phyloP scores from a whole-genome alignment of 2,888 invertebrate genomes.

The Adineta ricciae region DNA sequence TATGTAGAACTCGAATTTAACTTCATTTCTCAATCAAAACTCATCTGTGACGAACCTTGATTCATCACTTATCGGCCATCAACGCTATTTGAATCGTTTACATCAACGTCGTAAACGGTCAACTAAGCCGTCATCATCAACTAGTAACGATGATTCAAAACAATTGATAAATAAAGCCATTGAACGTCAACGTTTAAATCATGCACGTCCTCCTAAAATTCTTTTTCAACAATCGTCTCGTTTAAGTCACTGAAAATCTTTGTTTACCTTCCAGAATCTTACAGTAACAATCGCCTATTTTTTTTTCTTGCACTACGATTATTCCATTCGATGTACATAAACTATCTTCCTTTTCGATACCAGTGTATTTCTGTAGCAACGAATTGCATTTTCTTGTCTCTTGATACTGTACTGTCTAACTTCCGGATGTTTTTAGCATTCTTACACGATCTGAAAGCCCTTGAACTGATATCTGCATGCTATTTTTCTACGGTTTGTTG shows the following conservation, averaged over 20 bases:
- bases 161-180: background rate
- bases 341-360: background rate
- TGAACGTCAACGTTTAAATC: background rate
- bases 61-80: background rate
- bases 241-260: background rate
- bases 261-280: background rate
- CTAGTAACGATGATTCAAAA: background rate
- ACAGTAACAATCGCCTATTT: background rate
- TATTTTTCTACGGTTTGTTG: background rate
- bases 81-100: background rate
- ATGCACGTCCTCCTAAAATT: background rate
- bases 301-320: no score
- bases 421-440: background rate
- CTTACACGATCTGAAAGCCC: background rate
- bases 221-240: background rate
- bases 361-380: background rate
- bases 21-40: background rate
- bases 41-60: background rate
- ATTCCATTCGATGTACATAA: background rate
- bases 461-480: background rate
- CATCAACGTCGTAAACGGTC: background rate
- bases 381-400: background rate
- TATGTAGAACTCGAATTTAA: background rate
- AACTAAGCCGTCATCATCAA: background rate
- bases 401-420: no score